Conservation (phyloP, 2,113 vertebrate genomes). For the Emydura subglobosa region DNA sequence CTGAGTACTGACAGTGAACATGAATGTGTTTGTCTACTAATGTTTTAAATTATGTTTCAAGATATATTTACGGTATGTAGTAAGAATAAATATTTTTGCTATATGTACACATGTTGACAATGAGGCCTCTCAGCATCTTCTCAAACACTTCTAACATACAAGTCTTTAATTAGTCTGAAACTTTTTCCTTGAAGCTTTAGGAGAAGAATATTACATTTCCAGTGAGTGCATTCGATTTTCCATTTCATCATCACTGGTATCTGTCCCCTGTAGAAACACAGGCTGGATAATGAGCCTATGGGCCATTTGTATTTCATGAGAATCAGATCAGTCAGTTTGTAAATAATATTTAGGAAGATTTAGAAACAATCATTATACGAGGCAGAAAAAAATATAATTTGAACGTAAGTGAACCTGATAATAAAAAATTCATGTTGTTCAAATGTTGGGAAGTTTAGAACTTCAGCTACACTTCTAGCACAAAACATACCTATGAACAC, state of each 20-base stretch:
- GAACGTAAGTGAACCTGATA: not conserved
- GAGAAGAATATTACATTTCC: not conserved
- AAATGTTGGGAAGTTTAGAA: not conserved
- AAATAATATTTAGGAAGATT: not conserved
- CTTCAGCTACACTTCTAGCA: not conserved
- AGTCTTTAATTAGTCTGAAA: slow-evolving; percentile 23
- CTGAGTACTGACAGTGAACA: not conserved
- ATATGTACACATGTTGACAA: slow-evolving; percentile 4
- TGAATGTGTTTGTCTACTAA: not conserved
- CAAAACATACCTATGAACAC: not conserved
- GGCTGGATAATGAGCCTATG: not conserved
- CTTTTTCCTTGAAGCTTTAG: slow-evolving; percentile 26
- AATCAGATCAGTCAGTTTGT: not conserved
- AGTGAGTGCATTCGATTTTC: not conserved
- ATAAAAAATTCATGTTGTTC: not conserved
- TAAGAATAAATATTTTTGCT: slow-evolving; percentile 19
- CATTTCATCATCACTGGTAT: slow-evolving; percentile 1
- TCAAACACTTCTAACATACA: slow-evolving; percentile 6
- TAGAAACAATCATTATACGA: slow-evolving; percentile 11
- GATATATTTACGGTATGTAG: not conserved
- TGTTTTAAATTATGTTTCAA: not conserved
- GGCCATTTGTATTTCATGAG: not conserved
- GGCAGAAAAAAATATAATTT: not conserved
- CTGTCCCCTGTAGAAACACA: slow-evolving; percentile 27
- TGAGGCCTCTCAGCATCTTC: slow-evolving; percentile 31